Evolutionary conservation across 92 coral and sea anemone species (phyloP), one percentile per base, ranked within the genome.

Genomic region (Palythoa heliodiscus): DNA sequence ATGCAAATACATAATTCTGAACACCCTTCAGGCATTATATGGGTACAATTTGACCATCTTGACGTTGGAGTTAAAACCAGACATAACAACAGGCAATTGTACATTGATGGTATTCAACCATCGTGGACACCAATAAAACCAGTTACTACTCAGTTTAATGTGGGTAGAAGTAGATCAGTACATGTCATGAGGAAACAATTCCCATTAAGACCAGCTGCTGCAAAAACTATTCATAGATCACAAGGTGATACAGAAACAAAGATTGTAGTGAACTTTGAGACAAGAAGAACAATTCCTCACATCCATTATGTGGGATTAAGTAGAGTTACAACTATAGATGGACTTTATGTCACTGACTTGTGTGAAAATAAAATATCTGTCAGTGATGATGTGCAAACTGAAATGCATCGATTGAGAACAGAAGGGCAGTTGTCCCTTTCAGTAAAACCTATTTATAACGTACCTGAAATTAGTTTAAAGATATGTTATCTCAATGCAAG

Each of bases 51-150:
- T 20, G 71, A 67, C 38, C 38, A 67, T 67, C 35, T 24, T 67
- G 71, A 67, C 38, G 38, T 67, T 67, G 35, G 71, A 20, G 39
- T 67, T 20, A 67, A 67, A 67, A 67, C 71, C 71, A 67, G 71
- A 24, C 71, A 67, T 67, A 24, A 67, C 38, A 20, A 67, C 16
- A n/a, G 71, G 38, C 71, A 67, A 24, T 67, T 67, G 71, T 67
- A 67, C 71, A 24, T 57, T 57, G 20, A 57, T 57, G 64, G 64
- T 57, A 57, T 57, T 57, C 64, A 57, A 57, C 64, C 64, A 67
- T 20, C 71, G 35, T 67, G 71, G 71, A 67, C 71, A 20, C 71
- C 71, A 67, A 67, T 67, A 20, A 67, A 67, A 67, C 71, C 71
- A 20, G 39, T 67, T 67, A 67, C 71, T 67, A 67, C 71, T 20